Base-by-base conservation (phyloP, 2,888 invertebrate species). In the Tineola bisselliella region DNA sequence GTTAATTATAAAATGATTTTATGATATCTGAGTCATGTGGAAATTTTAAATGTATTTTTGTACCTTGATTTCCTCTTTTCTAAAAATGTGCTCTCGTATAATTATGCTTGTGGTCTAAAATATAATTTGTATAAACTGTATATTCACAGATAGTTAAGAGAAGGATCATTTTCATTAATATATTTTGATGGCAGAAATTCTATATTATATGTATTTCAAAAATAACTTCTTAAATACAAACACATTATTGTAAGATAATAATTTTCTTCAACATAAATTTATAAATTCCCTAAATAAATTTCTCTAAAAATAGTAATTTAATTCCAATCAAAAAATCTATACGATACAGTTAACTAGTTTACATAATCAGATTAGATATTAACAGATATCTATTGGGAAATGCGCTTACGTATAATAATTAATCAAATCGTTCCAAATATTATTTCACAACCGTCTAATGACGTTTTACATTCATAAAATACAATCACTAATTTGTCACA, bases 391-490 rank as follows among this genome's bases (percentile, higher is more conserved):
- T 10, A 44, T 17, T 48, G 48, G 48, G 10, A 48, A 48, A 48
- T 17, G 48, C 48, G 6, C 48, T 10, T 17, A 13, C n/a, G 8
- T 17, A 8, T 17, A 8, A 48, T n/a, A 48, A 48, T 48, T 48
- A 48, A 48, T 48, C 48, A 48, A 48, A 48, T 17, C 48, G 15
- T 10, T 10, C 48, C 48, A 48, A 12, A 6, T 38, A 15, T 48
- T 13, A 48, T 48, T 48, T 48, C 48, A 48, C 48, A 48, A 48
- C 15, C 48, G 48, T 48, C 48, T 48, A 48, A 15, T 48, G 48
- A 48, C 48, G 48, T 48, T 17, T 48, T 48, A 17, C 48, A 48
- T 48, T 48, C 48, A 48, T 48, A 48, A 48, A 48, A 15, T 48
- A 48, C 17, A 48, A 48, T 48, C 48, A 13, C 6, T 25, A 4